Base-by-base conservation (phyloP, 2,113 vertebrate genomes). In the Gracilinanus agilis region DNA sequence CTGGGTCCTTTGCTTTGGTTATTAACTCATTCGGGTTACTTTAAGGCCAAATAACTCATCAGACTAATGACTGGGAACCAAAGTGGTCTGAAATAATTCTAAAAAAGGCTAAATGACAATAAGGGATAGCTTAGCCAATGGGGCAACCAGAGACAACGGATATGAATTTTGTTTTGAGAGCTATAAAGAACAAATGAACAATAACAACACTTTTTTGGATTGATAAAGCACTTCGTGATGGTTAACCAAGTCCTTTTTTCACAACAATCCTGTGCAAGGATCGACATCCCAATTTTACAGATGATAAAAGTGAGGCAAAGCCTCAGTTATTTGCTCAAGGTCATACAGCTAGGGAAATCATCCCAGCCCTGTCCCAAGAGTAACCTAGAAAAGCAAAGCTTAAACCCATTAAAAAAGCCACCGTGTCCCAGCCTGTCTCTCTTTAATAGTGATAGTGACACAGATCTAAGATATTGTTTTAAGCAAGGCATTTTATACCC, bases 401-500 rank as follows among this genome's bases (percentile, higher is more conserved):
- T 9, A 91, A 95, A 55, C 91, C 61, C 88, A 44, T 49, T 24
- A 61, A 89, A 44, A 5, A 5, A 8, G 54, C 92, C 94, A 94
- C 88, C 55, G 56, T 91, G 89, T 83, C 10, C 44, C 55, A 0
- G 0, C 54, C 53, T 10, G 54, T 54, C 90, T 93, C 75, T 92
- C 75, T 53, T 83, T 34, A 44, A 53, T 3, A 56, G 40, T 24
- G 55, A 24, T 3, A 44, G 95, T 21, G 93, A 34, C 90, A 54
- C 0, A 25, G 27, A 1, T 56, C 54, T 67, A 91, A 55, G 13
- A 0, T 0, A 21, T 2, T 58, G 58, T 67, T 53, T 90, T 40
- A 67, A 90, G 44, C 55, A 93, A 93, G 44, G 49, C 54, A 34
- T 55, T 67, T 95, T 90, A 92, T 94, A 53, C 90, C 61, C 55